Evolutionary conservation across 2,888 invertebrate species (phyloP), one percentile per base, ranked within the genome.

Genomic region (Geotrupes spiniger): DNA sequence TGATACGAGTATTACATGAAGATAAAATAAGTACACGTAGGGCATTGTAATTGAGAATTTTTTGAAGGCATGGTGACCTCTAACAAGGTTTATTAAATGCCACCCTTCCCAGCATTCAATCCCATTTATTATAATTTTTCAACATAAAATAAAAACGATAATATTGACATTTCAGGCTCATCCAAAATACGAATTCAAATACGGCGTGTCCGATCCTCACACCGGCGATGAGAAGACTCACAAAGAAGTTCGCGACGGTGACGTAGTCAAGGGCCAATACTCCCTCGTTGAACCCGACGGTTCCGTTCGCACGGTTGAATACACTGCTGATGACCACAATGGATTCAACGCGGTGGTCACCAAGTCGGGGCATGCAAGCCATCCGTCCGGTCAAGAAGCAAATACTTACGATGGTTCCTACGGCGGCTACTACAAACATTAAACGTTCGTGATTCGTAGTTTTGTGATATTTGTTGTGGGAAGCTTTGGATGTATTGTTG

Each of bases 201-300:
- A 79, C 57, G 74, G 79, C 1, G 78, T 77, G 10, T 73, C 76
- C 57, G 80, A 79, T 58, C 76, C 76, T 58, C 78, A 79, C 60
- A 79, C 79, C 0, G 80, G 78, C 1, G 79, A 79, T 61, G 75
- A 77, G 54, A 78, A 79, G 49, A 52, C 74, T 6, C 78, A 78
- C 56, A 74, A 76, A 43, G 79, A 79, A 64, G 65, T 71, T 15
- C 73, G 76, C 1, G 76, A 78, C 66, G 82, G 81, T 1, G 78
- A 82, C 65, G 66, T 78, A 12, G 82, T 83, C 39, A 76, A 78
- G 64, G 82, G 82, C 26, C 78, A 78, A n/a, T 83, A 83, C 65
- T 79, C 80, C 56, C 74, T 83, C 4, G 72, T 80, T 15, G 82
- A 83, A 59, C 81, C 82, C 6, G 82, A 81, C 59, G 83, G 83